Evolutionary conservation across 2,797 vertebrate genomes (phyloP), one percentile per base, ranked within the genome.

Genomic region (Chlorospingus semifuscus): DNA sequence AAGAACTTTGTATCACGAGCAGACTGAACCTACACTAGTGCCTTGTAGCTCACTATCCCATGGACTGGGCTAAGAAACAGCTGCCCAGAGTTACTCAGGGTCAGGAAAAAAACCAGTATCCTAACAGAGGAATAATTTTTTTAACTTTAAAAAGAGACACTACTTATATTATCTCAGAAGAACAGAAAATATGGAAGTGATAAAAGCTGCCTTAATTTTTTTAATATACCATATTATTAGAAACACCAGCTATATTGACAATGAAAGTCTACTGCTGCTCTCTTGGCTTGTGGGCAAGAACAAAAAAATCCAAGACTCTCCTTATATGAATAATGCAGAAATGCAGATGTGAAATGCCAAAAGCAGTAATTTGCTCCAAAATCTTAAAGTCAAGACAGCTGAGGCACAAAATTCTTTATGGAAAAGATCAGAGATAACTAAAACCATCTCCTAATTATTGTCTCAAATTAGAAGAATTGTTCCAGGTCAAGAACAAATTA

Each of bases 401-500:
- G 74, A 94, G 50, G 75, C 82, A 94, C 42, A 71, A 81, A 83
- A 89, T 93, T 79, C 64, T 93, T 94, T 41, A 76, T 1, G 2
- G 83, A 95, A 93, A 92, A 94, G 66, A 94, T 80, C 42, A 89
- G 63, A 90, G 85, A 89, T 79, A 96, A 94, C 66, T 74, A 87
- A 93, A 95, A 46, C 21, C 52, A 94, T 83, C 79, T 87, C 70
- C 63, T 96, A 96, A 96, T 96, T 95, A 95, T 77, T 24, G 34
- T 79, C 87, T 94, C 87, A 76, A 96, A 96, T 96, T 88, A 96
- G 89, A 91, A 76, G 63, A 82, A 56, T 29, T 74, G 66, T 94
- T 95, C 66, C 91, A 95, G 95, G 92, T 96, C 96, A 94, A 84
- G 93, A 96, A 82, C 80, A 95, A 96, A 96, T 93, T 90, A 96